Evolutionary conservation across 1,140 invertebrate genomes (phyloP), one percentile per base, ranked within the genome.

Genomic region (Zaprionus taronus): DNA sequence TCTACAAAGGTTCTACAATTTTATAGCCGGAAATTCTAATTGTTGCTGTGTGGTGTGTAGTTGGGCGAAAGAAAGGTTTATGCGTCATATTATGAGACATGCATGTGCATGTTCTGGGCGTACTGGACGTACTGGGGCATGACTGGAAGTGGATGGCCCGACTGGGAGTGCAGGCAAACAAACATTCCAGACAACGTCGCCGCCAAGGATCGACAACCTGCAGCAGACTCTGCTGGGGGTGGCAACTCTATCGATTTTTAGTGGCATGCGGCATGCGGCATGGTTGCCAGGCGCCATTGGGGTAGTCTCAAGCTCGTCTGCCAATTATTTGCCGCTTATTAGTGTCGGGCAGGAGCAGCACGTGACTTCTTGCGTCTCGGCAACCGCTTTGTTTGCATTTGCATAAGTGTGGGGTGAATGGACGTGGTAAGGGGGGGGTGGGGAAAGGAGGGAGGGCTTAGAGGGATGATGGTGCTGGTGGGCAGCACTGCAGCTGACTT

Each of bases 241-340:
- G 77, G 69, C 63, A 57, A 58, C 31, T 24, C 62, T 90, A 85
- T 90, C 70, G 81, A 90, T 90, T 90, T 89, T 89, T 85, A 85
- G 82, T 85, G 79, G 55, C 68, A 82, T 75, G 72, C 77, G 65
- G 41, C 31, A 31, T 31, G 9, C 9, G 31, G 9, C 31, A 34
- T 9, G 47, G 83, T 74, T 80, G 83, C 77, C 49, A 53, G 53
- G 55, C 64, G 65, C 68, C 85, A 66, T 89, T 89, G 85, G 85
- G 85, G 85, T 89, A 89, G 85, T 89, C 85, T 90, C 85, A 85
- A 89, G 85, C 85, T 89, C 79, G 86, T 90, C 82, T 90, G 85
- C 85, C 85, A 89, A 89, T 89, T 89, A 90, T 89, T 90, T 84
- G 85, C 85, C 79, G 86, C 85, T 89, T 89, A 90, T 89, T 89